Percentiles rank a stretch among this genome's conserved stretches.
Evolutionary conservation across 2,888 invertebrate genomes (phyloP).

Genomic region (Callyntrura sp.): DNA sequence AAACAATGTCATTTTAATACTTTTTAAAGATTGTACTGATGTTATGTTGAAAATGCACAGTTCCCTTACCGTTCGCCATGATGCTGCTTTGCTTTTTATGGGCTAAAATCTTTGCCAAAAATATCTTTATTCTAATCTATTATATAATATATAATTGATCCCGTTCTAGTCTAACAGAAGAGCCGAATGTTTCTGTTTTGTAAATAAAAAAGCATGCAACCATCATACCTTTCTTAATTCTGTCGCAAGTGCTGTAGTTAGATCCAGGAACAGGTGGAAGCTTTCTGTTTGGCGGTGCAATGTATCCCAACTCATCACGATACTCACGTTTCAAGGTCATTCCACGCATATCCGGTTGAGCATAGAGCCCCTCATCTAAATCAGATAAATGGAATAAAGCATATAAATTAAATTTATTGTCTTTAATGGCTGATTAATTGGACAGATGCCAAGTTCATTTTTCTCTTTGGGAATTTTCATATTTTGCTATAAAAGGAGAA

Average conservation of each 20-base stretch:
- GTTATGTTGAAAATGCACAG: conserved; percentile 3
- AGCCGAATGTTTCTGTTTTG: neutral
- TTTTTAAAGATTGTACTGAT: too few relatives aligned
- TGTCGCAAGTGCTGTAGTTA: conserved; percentile 97
- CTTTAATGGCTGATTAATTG: too few relatives aligned
- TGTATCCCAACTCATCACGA: conserved; percentile 96
- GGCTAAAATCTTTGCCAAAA: conserved; percentile 70
- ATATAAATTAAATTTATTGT: too few relatives aligned
- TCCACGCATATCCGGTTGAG: conserved; percentile 84
- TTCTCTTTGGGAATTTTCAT: neutral
- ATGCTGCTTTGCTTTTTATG: neutral
- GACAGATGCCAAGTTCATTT: neutral
- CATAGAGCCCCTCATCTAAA: conserved; percentile 94
- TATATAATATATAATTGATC: neutral
- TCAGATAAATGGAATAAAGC: neutral
- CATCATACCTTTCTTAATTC: conserved; percentile 89
- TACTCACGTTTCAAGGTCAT: conserved; percentile 88
- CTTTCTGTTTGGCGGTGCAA: conserved; percentile 96
- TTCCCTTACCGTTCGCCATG: conserved; percentile 46
- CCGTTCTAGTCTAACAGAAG: neutral
- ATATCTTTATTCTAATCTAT: conserved; percentile 11
- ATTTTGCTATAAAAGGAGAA: neutral
- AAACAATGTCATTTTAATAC: too few relatives aligned
- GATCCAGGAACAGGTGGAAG: conserved; percentile 95
- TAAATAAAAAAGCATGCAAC: neutral